These are phyloP conservation scores for Dryobota labecula DNA, from an alignment of 2,888 invertebrate genomes.

Conservation along the genomic window DNA sequence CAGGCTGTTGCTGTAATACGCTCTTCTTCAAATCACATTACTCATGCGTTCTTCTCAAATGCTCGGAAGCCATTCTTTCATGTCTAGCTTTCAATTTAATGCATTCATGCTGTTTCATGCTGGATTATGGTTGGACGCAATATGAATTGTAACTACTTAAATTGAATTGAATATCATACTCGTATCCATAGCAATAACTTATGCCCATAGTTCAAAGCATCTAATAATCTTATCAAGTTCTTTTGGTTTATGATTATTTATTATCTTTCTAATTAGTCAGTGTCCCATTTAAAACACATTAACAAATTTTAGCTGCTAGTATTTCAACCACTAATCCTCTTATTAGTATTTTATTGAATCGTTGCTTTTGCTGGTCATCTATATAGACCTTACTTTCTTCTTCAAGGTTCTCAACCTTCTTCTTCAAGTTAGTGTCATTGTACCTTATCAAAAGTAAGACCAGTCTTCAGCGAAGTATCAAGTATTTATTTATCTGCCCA, in stretches of 20 bases:
- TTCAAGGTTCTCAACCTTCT: constrained; percentile 3
- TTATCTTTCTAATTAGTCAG: background rate
- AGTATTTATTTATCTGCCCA: constrained; percentile 56
- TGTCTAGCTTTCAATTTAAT: background rate
- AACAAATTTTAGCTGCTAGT: background rate
- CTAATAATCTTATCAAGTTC: background rate
- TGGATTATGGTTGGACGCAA: too few relatives aligned
- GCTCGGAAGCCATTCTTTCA: background rate
- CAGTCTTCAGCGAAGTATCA: constrained; percentile 34
- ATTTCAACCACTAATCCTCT: background rate
- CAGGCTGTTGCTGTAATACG: background rate
- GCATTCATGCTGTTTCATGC: too few relatives aligned
- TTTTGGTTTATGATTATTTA: constrained; percentile 9
- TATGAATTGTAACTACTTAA: too few relatives aligned
- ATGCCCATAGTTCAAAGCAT: background rate
- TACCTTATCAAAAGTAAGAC: constrained; percentile 37
- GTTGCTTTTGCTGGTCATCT: background rate
- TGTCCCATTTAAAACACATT: constrained; percentile 25
- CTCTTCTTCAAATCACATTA: background rate
- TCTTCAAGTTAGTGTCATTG: constrained; percentile 32
- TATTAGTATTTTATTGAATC: constrained; percentile 42
- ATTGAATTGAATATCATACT: too few relatives aligned
- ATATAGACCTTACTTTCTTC: background rate
- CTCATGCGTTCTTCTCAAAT: background rate
- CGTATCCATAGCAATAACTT: background rate